A percentile compares a stretch with the other conserved stretches of the same genome.
Conservation (phyloP, 2,113 vertebrate genomes). For the Synchiropus splendidus region DNA sequence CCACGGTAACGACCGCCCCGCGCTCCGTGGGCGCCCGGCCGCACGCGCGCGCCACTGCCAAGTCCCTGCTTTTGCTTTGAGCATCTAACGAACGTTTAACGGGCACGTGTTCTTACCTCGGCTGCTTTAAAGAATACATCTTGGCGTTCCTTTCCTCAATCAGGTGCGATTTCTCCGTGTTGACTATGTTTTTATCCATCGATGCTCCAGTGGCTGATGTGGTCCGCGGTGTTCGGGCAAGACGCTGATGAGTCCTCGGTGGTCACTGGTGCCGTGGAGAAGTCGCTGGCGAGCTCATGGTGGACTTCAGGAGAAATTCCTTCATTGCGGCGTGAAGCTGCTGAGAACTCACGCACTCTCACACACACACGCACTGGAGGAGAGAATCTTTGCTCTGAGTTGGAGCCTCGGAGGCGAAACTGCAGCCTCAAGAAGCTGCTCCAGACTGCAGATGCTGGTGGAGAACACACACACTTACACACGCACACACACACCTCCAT, state of each 20-base stretch:
- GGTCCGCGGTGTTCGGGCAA: neutral
- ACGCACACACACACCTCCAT: too few species aligned
- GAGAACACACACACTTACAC: too few species aligned
- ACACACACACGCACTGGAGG: neutral
- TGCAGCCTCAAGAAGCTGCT: too few species aligned
- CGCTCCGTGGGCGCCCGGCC: too few species aligned
- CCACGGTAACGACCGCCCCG: too few species aligned
- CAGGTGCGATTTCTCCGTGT: conserved; percentile 71
- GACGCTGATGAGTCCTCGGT: neutral
- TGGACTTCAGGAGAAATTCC: conserved; percentile 17
- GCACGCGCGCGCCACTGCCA: too few species aligned
- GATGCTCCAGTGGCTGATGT: conserved; percentile 12
- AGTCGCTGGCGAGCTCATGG: conserved; percentile 4
- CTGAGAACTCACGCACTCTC: neutral
- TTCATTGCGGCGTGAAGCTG: conserved; percentile 27
- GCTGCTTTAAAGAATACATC: conserved; percentile 56
- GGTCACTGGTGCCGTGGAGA: conserved; percentile 2
- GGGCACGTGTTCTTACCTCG: neutral
- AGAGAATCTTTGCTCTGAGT: too few species aligned
- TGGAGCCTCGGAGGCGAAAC: too few species aligned
- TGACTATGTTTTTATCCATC: conserved; percentile 50
- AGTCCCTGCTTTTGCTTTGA: too few species aligned
- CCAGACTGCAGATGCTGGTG: too few species aligned
- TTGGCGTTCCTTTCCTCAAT: conserved; percentile 64
- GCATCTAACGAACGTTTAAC: too few species aligned